Conservation (phyloP, 2,797 vertebrate genomes). For the Telmatherina bonti region DNA sequence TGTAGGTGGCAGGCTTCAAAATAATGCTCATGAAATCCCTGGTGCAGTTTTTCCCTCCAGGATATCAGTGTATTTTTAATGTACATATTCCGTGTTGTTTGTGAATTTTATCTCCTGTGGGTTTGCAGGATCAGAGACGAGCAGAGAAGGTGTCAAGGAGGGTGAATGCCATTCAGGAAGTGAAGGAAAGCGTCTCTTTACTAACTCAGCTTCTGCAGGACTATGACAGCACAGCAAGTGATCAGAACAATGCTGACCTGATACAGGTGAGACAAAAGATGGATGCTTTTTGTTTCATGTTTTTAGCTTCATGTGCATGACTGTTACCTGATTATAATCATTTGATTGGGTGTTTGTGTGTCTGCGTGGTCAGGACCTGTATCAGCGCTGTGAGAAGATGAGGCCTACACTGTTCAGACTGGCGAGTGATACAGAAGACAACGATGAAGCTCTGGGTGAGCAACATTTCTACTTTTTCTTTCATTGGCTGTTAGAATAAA, state of each 20-base stretch:
- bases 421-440: conserved; percentile 98
- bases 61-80: not conserved
- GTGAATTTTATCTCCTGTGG: not conserved
- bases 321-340: not conserved
- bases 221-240: conserved; percentile 82
- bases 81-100: not conserved
- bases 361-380: conserved; percentile 69
- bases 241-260: conserved; percentile 88
- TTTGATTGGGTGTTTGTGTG: not conserved
- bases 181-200: conserved; percentile 92
- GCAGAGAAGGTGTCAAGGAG: conserved; percentile 97
- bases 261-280: conserved; percentile 85
- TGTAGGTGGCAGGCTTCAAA: too few relatives aligned
- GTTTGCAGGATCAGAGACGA: conserved; percentile 91
- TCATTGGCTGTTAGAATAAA: not conserved
- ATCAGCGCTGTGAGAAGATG: conserved; percentile 87
- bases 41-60: too few relatives aligned
- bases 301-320: not conserved
- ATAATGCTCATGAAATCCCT: too few relatives aligned
- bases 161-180: conserved; percentile 94
- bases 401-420: conserved; percentile 95
- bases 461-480: not conserved
- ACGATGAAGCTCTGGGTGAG: conserved; percentile 96
- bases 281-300: not conserved
- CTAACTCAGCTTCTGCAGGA: conserved; percentile 93